These are phyloP conservation scores for Drosophila teissieri DNA, from an alignment of 1,140 invertebrate genomes.

Conservation along the genomic window DNA sequence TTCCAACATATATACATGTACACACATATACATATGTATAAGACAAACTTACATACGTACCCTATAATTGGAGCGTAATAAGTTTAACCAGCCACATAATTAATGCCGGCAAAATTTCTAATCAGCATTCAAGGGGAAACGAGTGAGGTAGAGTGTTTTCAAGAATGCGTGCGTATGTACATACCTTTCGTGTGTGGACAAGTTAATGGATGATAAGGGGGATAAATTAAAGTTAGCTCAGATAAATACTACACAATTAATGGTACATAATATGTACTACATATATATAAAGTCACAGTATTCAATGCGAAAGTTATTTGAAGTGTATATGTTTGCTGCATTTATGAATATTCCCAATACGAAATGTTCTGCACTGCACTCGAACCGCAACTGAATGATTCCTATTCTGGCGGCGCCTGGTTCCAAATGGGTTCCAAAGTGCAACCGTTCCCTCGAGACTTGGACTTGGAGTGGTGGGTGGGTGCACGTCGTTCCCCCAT, in stretches of 20 bases:
- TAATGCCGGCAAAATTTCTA: constrained; percentile 41
- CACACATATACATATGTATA: background rate
- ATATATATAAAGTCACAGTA: too few relatives aligned
- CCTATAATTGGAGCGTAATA: constrained; percentile 36
- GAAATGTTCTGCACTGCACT: constrained; percentile 5
- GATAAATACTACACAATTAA: background rate
- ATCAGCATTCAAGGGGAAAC: constrained; percentile 6
- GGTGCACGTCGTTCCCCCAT: constrained; percentile 16
- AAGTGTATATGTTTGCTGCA: too few relatives aligned
- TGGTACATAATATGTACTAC: too few relatives aligned
- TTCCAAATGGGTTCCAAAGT: constrained; percentile 68
- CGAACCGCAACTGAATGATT: constrained; percentile 20
- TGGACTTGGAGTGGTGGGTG: constrained; percentile 61
- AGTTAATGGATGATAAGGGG: background rate
- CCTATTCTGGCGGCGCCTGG: constrained; percentile 43
- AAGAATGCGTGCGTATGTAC: background rate
- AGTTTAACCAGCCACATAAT: constrained; percentile 40
- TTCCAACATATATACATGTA: background rate
- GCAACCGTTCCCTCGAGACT: constrained; percentile 45
- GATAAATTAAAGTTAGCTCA: background rate
- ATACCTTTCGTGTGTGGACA: background rate
- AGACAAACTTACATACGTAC: constrained; percentile 11
- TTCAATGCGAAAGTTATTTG: too few relatives aligned
- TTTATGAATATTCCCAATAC: constrained; percentile 12
- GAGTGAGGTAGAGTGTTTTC: background rate